Base-by-base conservation (phyloP, 2,888 invertebrate genomes). In the Meteorus colon region DNA sequence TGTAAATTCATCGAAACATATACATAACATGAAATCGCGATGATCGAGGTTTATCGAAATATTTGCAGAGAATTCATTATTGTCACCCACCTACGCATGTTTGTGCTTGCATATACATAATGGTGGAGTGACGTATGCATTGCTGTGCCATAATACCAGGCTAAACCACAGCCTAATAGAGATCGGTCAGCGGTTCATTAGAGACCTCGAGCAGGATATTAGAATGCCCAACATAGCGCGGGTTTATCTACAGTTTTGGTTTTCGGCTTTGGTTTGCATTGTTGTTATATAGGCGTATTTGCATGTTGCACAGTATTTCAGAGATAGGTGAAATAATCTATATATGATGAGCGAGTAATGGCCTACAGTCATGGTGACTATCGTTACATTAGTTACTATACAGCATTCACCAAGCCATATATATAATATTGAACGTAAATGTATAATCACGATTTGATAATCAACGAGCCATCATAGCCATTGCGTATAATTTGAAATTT, bases 211-310 rank as follows among this genome's bases (percentile, higher is more conserved):
- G 82, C 78, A 81, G 81, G 82, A 85, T 86, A 86, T 86, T 86
- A 86, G 87, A 87, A 86, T 87, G 79, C 81, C 81, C 81, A 74
- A 83, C 85, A 87, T 87, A 82, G 84, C 84, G 78, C 63, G 78
- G 77, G 73, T 75, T 79, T 80, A 78, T 79, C 77, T 74, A 45
- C 24, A 27, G 29, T 65, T 62, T 29, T 68, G 55, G n/a, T 73
- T 68, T 51, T 62, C 37, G 70, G 48, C 12, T 70, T 68, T 51
- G 71, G 41, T 71, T 27, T 59, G 48, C 24, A 10, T 51, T 6
- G 19, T 14, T 8, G 55, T 19, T 37, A 59, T 65, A 73, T 34
- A 72, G 34, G 63, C 37, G 29, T 34, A 55, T 66, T 24, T 51
- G 65, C 66, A 48, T 70, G 69, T 63, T 31, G 63, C 41, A 70